phyloP scores from a whole-genome alignment of 2,888 invertebrate species.

The Scaptomyza polygonia region DNA sequence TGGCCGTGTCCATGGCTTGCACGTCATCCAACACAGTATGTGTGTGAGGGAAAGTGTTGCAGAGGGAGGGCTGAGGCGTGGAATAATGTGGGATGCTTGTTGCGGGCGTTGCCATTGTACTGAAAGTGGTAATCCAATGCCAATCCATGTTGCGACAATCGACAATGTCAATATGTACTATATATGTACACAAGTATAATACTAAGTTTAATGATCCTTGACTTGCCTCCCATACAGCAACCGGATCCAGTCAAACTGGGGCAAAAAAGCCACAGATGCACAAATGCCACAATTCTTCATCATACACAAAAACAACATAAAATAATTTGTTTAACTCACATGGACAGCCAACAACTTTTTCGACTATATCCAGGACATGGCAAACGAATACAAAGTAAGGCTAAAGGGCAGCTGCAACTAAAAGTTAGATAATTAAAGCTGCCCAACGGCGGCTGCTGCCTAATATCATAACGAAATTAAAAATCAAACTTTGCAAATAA shows the following conservation, averaged over 20 bases:
- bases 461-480: slow-evolving; percentile 16
- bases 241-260: slow-evolving; percentile 54
- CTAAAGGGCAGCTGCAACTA: slow-evolving; percentile 4
- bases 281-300: slow-evolving; percentile 3
- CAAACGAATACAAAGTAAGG: background rate
- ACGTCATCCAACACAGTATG: slow-evolving; percentile 22
- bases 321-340: background rate
- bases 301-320: background rate
- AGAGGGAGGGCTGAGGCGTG: slow-evolving; percentile 2
- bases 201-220: slow-evolving; percentile 77
- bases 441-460: background rate
- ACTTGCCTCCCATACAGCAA: slow-evolving; percentile 49
- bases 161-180: slow-evolving; percentile 17
- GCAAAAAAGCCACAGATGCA: background rate
- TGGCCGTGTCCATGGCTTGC: slow-evolving; percentile 56
- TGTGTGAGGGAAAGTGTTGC: slow-evolving; percentile 55
- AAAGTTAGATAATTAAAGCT: background rate
- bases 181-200: slow-evolving; percentile 24
- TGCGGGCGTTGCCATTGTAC: slow-evolving; percentile 49
- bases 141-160: slow-evolving; percentile 30
- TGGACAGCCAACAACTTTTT: background rate
- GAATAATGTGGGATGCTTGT: slow-evolving; percentile 6
- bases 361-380: slow-evolving; percentile 2
- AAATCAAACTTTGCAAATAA: slow-evolving; percentile 3
- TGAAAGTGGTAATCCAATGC: slow-evolving; percentile 57